These are phyloP conservation scores for Eupithecia vulgata DNA, from an alignment of 2,888 invertebrate genomes.

Conservation along the genomic window DNA sequence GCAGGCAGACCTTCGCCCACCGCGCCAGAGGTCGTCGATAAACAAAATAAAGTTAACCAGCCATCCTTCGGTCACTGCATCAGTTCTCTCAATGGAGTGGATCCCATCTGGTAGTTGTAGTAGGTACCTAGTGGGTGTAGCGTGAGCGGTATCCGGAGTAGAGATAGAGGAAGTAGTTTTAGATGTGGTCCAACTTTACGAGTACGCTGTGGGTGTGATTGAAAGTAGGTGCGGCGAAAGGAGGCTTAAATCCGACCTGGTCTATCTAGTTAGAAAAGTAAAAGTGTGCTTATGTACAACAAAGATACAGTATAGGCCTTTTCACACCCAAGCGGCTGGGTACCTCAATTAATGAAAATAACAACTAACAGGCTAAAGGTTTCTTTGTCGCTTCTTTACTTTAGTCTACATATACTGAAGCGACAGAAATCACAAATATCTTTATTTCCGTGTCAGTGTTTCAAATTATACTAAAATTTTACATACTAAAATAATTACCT, in stretches of 20 bases:
- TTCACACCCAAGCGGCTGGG: too few species aligned
- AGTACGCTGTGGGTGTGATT: neutral
- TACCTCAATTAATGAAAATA: too few species aligned
- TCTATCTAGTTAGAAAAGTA: neutral
- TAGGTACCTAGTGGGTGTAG: conserved; percentile 36
- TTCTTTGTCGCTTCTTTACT: too few species aligned
- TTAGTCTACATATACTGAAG: too few species aligned
- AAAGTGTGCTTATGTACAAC: neutral
- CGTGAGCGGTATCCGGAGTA: conserved; percentile 44
- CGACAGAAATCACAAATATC: too few species aligned
- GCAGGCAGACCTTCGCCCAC: too few species aligned
- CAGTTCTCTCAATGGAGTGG: conserved; percentile 35
- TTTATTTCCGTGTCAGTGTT: too few species aligned
- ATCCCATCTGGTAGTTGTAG: conserved; percentile 5
- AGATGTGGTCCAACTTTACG: conserved; percentile 6
- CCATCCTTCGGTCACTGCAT: neutral
- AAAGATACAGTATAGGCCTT: too few species aligned
- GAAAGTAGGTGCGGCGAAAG: neutral
- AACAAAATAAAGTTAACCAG: neutral
- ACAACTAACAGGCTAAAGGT: too few species aligned
- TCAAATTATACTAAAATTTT: too few species aligned
- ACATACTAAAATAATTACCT: too few species aligned
- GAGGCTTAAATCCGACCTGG: neutral
- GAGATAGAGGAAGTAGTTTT: conserved; percentile 15
- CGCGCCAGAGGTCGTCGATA: too few species aligned